Evolutionary conservation across 2,888 invertebrate species (phyloP).

Genomic region (Drosophila tanythrix): DNA sequence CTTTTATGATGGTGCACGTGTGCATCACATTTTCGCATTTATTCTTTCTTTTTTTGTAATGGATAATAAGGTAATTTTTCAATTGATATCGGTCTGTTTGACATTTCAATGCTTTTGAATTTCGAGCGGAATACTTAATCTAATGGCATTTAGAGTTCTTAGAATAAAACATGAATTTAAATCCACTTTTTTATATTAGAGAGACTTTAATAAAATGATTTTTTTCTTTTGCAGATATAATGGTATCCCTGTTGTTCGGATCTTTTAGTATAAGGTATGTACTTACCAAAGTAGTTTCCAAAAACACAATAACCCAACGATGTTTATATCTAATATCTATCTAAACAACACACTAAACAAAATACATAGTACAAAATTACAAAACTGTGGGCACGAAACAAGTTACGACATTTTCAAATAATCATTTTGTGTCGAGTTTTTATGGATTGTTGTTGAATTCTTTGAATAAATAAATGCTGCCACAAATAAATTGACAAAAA

Average conservation of each 20-base stretch:
- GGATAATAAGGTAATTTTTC: not conserved
- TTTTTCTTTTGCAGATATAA: conserved; percentile 8
- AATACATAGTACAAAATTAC: conserved; percentile 71
- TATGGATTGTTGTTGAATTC: conserved; percentile 8
- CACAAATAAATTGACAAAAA: conserved; percentile 15
- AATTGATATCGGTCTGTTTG: not conserved
- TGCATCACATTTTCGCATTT: conserved; percentile 3
- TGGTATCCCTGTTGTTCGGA: not conserved
- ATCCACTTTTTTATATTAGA: not conserved
- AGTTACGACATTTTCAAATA: conserved; percentile 18
- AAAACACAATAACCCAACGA: conserved; percentile 61
- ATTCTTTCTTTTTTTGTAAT: not conserved
- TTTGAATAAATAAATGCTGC: conserved; percentile 34
- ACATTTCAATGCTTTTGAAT: not conserved
- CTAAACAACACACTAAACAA: conserved; percentile 49
- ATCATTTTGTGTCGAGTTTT: conserved; percentile 11
- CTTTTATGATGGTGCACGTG: conserved; percentile 1
- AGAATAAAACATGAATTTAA: not conserved
- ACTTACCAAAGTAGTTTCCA: conserved; percentile 58
- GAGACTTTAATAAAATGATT: not conserved
- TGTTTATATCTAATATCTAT: conserved; percentile 19
- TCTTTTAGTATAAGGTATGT: conserved; percentile 27
- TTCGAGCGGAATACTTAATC: not conserved
- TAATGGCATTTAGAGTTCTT: not conserved
- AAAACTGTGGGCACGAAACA: conserved; percentile 79